These are phyloP conservation scores for Scomber colias DNA, from an alignment of 2,113 vertebrate species.

Conservation along the genomic window DNA sequence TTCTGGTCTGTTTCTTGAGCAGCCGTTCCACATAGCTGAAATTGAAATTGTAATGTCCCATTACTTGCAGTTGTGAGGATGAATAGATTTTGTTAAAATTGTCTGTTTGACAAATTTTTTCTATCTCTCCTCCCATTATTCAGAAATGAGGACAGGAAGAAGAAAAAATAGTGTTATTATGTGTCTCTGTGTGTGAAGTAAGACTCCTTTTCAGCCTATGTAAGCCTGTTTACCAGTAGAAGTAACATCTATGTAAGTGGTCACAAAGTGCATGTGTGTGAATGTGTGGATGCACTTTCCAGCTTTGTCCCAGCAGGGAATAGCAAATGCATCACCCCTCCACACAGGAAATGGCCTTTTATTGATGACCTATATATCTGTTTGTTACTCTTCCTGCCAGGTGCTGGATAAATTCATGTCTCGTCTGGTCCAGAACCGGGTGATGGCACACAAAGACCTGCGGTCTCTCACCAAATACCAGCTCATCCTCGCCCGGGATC, in stretches of 20 bases:
- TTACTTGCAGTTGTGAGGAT: constrained; percentile 39
- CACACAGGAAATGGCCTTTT: constrained; percentile 41
- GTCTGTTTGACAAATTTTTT: constrained; percentile 41
- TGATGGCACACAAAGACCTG: constrained; percentile 88
- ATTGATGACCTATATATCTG: constrained; percentile 19
- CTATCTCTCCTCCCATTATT: constrained; percentile 45
- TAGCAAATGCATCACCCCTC: not conserved
- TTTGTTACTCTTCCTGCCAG: constrained; percentile 72
- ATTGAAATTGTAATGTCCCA: constrained; percentile 51
- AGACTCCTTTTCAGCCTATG: constrained; percentile 25
- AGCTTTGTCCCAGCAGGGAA: not conserved
- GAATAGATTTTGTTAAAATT: constrained; percentile 60
- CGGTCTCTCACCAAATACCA: constrained; percentile 93
- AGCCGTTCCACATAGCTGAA: constrained; percentile 27
- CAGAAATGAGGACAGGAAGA: constrained; percentile 47
- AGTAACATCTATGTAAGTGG: not conserved
- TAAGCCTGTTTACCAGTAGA: constrained; percentile 6
- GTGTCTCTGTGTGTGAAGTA: constrained; percentile 24
- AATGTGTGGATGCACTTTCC: not conserved
- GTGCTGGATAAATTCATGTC: constrained; percentile 90
- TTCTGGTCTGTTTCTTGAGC: constrained; percentile 41
- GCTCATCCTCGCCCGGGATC: constrained; percentile 94
- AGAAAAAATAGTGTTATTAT: constrained; percentile 28
- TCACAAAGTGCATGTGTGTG: not conserved
- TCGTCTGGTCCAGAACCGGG: constrained; percentile 87